A percentile compares a stretch with the other conserved stretches of the same genome.
Evolutionary conservation across 2,113 vertebrate genomes (phyloP).

Genomic region (Melanerpes aurifrons): DNA sequence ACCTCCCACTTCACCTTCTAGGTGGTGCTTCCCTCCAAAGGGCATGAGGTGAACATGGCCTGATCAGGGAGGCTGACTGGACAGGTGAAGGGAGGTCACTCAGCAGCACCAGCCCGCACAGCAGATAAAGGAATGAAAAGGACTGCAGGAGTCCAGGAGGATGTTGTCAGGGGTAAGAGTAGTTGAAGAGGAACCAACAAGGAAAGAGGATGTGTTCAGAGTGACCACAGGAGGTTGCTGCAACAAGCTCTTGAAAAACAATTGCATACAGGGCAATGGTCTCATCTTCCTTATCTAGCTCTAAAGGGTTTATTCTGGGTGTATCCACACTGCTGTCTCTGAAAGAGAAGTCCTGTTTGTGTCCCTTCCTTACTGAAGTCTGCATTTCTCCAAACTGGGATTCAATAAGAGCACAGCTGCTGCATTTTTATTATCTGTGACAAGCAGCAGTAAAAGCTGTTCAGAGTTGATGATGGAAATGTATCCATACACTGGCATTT

Average conservation of each 20-base stretch:
- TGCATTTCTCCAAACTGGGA: not conserved
- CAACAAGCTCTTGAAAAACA: not conserved
- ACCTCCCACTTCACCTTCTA: not conserved
- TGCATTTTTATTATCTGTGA: slow-evolving; percentile 12
- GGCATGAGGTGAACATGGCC: fast-evolving
- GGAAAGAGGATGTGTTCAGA: not conserved
- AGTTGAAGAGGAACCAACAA: not conserved
- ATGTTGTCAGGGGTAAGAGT: not conserved
- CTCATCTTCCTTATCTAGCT: not conserved
- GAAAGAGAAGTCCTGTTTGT: not conserved
- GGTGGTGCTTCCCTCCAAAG: not conserved
- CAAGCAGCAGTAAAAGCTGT: slow-evolving; percentile 19
- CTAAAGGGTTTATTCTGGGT: not conserved
- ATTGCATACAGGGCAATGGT: not conserved
- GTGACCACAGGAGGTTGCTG: not conserved
- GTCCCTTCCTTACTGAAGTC: not conserved
- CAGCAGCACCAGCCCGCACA: not conserved
- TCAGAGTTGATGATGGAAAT: slow-evolving; percentile 26
- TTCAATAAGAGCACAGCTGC: slow-evolving; percentile 22
- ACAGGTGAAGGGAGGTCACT: not conserved
- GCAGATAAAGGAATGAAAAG: not conserved
- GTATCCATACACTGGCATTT: not conserved
- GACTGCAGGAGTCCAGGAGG: not conserved
- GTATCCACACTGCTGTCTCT: not conserved
- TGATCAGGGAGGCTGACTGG: not conserved